Evolutionary conservation across 2,113 vertebrate genomes (phyloP).

Genomic region (Gnathonemus echidnorhynchus): DNA sequence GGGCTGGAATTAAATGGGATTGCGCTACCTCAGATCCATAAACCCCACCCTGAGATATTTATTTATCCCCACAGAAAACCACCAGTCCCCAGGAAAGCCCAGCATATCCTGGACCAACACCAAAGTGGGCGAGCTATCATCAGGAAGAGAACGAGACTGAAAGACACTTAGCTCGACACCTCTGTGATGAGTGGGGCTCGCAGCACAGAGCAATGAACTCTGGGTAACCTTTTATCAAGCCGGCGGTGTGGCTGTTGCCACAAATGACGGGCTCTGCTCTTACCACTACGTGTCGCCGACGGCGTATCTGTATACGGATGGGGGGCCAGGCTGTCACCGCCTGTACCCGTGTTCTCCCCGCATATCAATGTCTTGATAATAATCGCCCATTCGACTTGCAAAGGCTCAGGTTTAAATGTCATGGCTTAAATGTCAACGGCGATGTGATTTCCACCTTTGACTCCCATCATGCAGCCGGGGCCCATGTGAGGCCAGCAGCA

Average conservation of each 20-base stretch:
- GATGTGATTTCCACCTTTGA: conserved; percentile 9
- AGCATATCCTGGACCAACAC: not conserved
- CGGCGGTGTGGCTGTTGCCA: not conserved
- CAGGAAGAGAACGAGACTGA: not conserved
- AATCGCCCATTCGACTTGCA: not conserved
- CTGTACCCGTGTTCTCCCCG: not conserved
- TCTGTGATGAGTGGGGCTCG: not conserved
- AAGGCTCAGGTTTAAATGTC: not conserved
- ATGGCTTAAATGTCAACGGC: conserved; percentile 1
- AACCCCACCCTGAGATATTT: conserved; percentile 8
- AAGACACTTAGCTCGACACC: not conserved
- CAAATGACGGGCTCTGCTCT: not conserved
- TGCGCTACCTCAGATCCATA: conserved; percentile 8
- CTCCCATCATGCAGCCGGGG: not conserved
- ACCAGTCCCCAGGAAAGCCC: not conserved
- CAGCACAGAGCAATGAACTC: not conserved
- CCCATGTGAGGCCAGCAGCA: not conserved
- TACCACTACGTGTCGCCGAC: not conserved
- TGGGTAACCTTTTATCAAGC: not conserved
- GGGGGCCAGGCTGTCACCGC: not conserved
- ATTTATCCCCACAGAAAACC: not conserved
- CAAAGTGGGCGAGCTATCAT: not conserved
- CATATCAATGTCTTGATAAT: conserved; percentile 11
- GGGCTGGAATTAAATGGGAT: conserved; percentile 12
- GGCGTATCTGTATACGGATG: not conserved